Evolutionary conservation across 2,888 invertebrate genomes (phyloP), one percentile per base, ranked within the genome.

Genomic region (Disparrhopalites patrizii): DNA sequence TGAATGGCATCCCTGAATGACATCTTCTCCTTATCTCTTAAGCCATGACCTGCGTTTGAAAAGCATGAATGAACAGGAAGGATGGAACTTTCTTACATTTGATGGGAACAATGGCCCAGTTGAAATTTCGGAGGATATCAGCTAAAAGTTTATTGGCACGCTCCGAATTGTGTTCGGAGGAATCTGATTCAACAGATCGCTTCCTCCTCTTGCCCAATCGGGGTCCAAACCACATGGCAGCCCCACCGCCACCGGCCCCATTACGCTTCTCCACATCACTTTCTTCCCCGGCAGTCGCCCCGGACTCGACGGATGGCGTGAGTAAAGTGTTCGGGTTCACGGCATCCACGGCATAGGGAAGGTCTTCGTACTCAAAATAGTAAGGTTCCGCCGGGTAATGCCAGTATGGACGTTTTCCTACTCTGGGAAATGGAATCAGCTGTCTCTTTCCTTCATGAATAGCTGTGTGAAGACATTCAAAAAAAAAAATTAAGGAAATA

Each of bases 171-270:
- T 57, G 51, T 10, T 61, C 58, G 20, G 65, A 68, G 47, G 69
- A 66, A 1, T 54, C 40, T 40, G 69, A 68, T 15, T 65, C 68
- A 57, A 72, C 61, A 43, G 72, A 73, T 3, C 72, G 69, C 70
- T 71, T 73, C 70, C 66, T 72, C 60, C 71, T 67, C 68, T 85
- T 81, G 64, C 85, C 88, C 27, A 87, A 80, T 50, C 87, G 80
- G 0, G 86, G 86, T 38, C 87, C 88, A 74, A 87, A 87, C 88
- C 87, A 88, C 79, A 87, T 82, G 0, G 82, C 74, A 52, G 68
- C 70, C 20, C 63, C 58, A 10, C 66, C 55, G 5, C 56, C 47
- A 15, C 52, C 47, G 7, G 68, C 38, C 1, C 40, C 58, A 40
- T 65, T 68, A 30, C 71, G 62, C 63, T 74, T 74, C 58, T 73